Evolutionary conservation across 2,888 invertebrate species (phyloP).

Genomic region (Phania funesta): DNA sequence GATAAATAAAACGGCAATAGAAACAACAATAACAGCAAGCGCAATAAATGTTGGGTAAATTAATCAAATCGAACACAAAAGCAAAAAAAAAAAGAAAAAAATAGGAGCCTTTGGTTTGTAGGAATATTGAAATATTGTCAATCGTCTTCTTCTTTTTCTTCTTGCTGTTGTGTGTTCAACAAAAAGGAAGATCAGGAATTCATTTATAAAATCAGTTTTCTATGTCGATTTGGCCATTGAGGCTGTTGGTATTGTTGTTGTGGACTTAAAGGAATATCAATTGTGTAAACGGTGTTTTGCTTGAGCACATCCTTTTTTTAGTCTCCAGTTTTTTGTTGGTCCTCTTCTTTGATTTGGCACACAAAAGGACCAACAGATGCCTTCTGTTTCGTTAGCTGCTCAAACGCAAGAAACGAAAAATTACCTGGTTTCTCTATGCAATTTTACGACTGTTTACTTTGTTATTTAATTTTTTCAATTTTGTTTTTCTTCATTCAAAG

Average conservation of each 20-base stretch:
- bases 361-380: conserved; percentile 65
- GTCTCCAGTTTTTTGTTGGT: too few relatives aligned
- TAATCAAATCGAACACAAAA: conserved; percentile 53
- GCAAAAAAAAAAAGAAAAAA: conserved; percentile 4
- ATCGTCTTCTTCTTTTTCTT: not conserved
- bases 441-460: conserved; percentile 63
- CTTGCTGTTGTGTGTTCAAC: conserved; percentile 5
- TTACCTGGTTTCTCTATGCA: conserved; percentile 58
- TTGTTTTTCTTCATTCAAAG: conserved; percentile 40
- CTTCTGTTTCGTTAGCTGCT: conserved; percentile 52
- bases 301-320: conserved; percentile 56
- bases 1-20: conserved; percentile 28
- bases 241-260: conserved; percentile 17
- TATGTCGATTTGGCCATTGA: conserved; percentile 16
- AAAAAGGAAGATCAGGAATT: conserved; percentile 48
- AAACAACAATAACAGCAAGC: not conserved
- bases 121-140: conserved; percentile 43
- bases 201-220: conserved; percentile 49
- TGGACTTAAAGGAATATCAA: conserved; percentile 46
- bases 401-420: conserved; percentile 50
- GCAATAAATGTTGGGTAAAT: conserved; percentile 56
- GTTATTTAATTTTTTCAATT: conserved; percentile 46
- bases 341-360: not conserved
- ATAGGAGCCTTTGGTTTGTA: conserved; percentile 8
- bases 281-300: conserved; percentile 57